A percentile compares a stretch with the other conserved stretches of the same genome.
Evolutionary conservation across 2,797 vertebrate genomes (phyloP).

Genomic region (Hirundo rustica): DNA sequence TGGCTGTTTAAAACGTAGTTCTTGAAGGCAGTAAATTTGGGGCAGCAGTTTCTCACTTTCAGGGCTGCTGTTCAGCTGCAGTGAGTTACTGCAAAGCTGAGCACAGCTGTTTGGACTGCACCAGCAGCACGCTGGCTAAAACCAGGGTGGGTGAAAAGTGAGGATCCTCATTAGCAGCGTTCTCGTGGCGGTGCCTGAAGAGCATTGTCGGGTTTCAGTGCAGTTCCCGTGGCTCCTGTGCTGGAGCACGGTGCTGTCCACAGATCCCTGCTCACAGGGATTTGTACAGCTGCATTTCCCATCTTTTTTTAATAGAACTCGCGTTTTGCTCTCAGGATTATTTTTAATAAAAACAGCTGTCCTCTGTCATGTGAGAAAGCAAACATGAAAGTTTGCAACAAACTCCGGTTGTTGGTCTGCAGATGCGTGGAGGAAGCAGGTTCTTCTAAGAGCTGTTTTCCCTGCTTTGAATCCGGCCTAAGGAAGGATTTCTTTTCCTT

Average conservation of each 20-base stretch:
- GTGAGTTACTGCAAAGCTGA: neutral
- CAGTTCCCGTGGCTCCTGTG: fast-evolving
- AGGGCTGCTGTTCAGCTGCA: neutral
- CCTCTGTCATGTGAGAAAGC: neutral
- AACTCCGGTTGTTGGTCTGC: neutral
- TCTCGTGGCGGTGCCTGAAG: fast-evolving
- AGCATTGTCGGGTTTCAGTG: neutral
- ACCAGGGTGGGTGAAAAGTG: neutral
- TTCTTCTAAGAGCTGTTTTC: neutral
- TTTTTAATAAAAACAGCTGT: neutral
- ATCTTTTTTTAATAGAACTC: neutral
- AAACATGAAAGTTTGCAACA: neutral
- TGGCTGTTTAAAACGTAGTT: neutral
- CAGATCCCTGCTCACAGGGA: neutral
- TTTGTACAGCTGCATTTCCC: neutral
- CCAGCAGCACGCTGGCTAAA: fast-evolving
- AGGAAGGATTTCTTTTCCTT: neutral
- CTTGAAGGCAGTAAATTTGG: neutral
- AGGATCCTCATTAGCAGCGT: fast-evolving
- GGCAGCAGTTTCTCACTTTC: neutral
- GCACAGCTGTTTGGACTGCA: fast-evolving
- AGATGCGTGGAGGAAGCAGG: neutral
- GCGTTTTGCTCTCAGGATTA: neutral
- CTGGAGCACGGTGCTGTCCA: neutral
- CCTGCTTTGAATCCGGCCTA: neutral